Base-by-base conservation (phyloP, 2,888 invertebrate species). In the Steinernema carpocapsae region DNA sequence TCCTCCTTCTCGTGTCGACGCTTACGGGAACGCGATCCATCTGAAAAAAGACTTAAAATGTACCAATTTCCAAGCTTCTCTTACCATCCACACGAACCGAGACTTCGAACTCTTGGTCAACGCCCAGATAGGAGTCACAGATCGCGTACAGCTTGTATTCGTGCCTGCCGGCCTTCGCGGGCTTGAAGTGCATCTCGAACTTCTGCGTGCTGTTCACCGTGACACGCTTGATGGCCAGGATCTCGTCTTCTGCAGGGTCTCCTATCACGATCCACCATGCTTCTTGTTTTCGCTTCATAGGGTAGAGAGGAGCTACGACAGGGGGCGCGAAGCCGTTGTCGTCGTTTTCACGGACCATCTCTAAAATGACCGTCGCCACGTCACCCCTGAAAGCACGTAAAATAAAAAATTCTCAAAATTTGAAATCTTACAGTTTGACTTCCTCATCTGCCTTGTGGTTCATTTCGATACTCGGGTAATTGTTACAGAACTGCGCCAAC, bases 61-160 rank as follows among this genome's bases (percentile, higher is more conserved):
- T n/a, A n/a, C n/a, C n/a, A n/a, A n/a, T n/a, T n/a, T n/a, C n/a
- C n/a, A n/a, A n/a, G n/a, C n/a, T n/a, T n/a, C n/a, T 4, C 64
- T 7, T 10, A 64, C 64, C 64, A 32, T 64, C 64, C 64, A 64
- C 64, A 32, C 26, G 24, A 17, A 64, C 64, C 10, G 64, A 29
- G 10, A 64, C 29, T 1, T 64, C 64, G 32, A 99, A 99, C 89
- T 99, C 99, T 89, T 99, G 99, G 91, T 99, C 99, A 87, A 97
- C 99, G 10, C 99, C 99, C 87, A 99, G 92, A 89, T 99, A 99
- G 0, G 97, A 94, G 89, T 99, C 99, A 85, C 95, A 96, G 96
- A 99, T 99, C 89, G 94, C 99, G 90, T 95, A 99, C 72, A 99
- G 90, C 0, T 94, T 94, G 89, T 96, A 97, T 17, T 93, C 92